Evolutionary conservation across 1,140 invertebrate genomes (phyloP).

Genomic region (Sycobia sp.): DNA sequence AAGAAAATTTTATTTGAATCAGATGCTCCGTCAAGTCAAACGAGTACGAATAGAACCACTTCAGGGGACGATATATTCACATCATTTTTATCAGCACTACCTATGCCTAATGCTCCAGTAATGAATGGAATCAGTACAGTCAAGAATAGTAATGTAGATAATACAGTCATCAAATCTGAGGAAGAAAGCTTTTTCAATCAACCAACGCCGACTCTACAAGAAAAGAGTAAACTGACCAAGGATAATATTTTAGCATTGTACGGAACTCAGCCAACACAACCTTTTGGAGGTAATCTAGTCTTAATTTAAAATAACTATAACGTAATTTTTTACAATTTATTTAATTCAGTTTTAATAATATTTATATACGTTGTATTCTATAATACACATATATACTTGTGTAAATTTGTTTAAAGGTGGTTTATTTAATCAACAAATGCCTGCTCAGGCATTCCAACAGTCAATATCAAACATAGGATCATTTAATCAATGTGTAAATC

Average conservation of each 20-base stretch:
- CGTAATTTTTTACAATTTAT: no score
- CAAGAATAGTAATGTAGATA: conserved; percentile 46
- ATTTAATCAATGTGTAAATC: conserved; percentile 45
- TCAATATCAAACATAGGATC: conserved; percentile 41
- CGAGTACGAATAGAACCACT: conserved; percentile 50
- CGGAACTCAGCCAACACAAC: conserved; percentile 61
- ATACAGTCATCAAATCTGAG: conserved; percentile 70
- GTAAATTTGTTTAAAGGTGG: conserved; percentile 41
- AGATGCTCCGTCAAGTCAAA: conserved; percentile 57
- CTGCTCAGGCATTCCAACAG: conserved; percentile 49
- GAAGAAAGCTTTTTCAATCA: conserved; percentile 92
- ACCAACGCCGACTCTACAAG: conserved; percentile 73
- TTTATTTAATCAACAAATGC: conserved; percentile 51
- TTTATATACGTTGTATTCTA: no score
- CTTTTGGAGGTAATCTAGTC: conserved; percentile 41
- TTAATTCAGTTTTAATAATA: no score
- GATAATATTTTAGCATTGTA: conserved; percentile 93
- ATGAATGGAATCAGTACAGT: conserved; percentile 42
- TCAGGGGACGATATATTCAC: conserved; percentile 75
- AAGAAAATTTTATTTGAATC: conserved; percentile 31
- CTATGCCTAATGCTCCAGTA: conserved; percentile 47
- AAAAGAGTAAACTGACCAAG: conserved; percentile 85
- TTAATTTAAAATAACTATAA: no score
- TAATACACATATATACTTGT: no score
- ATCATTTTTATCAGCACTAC: conserved; percentile 75